These are phyloP conservation scores for Istiophorus platypterus DNA, from an alignment of 2,113 vertebrate genomes.

Conservation along the genomic window DNA sequence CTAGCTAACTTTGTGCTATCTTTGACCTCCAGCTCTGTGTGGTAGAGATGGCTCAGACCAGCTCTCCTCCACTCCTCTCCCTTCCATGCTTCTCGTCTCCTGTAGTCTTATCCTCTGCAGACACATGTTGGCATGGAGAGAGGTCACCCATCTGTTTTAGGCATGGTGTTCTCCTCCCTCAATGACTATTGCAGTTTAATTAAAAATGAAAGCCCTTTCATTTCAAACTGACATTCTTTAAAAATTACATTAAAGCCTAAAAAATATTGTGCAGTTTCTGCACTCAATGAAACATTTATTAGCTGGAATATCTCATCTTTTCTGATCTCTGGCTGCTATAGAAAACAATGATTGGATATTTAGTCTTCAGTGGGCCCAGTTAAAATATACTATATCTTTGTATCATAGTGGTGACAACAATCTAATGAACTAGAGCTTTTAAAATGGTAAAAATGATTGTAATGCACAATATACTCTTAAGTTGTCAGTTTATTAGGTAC, in stretches of 20 bases:
- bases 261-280: neutral
- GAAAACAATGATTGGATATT: neutral
- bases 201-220: slow-evolving; percentile 67
- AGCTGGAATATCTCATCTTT: neutral
- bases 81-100: slow-evolving; percentile 71
- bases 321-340: neutral
- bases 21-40: slow-evolving; percentile 78
- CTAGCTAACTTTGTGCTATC: slow-evolving; percentile 71
- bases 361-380: neutral
- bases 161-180: slow-evolving; percentile 65
- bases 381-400: neutral
- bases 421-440: neutral
- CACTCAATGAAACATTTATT: neutral
- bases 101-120: slow-evolving; percentile 64
- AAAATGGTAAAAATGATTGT: too few relatives aligned
- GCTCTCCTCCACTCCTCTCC: slow-evolving; percentile 73
- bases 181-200: slow-evolving; percentile 70
- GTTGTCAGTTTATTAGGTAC: neutral
- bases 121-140: slow-evolving; percentile 61
- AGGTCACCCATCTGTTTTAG: slow-evolving; percentile 73
- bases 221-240: slow-evolving; percentile 59
- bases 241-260: slow-evolving; percentile 35
- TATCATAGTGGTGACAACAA: neutral
- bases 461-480: too few relatives aligned
- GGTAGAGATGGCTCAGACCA: slow-evolving; percentile 79